Evolutionary conservation across 2,888 invertebrate genomes (phyloP).

Genomic region (Athalia rosae): DNA sequence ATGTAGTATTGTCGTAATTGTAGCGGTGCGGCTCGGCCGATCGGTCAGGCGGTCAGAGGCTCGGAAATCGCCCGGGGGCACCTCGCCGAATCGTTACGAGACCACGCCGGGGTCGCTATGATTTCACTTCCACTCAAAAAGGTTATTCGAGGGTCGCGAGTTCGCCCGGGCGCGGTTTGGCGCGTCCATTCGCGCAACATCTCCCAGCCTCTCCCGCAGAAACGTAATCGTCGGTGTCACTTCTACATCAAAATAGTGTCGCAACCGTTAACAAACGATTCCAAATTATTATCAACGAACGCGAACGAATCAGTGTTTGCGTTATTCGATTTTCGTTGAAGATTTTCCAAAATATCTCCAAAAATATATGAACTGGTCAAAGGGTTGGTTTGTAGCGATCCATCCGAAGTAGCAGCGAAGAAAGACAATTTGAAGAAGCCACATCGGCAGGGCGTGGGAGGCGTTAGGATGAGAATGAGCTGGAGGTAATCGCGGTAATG

Average conservation of each 20-base stretch:
- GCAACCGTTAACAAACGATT: no score
- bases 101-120: background rate
- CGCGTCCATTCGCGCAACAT: background rate
- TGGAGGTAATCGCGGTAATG: constrained; percentile 65
- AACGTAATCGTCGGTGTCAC: background rate
- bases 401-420: background rate
- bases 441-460: background rate
- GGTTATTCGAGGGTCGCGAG: constrained; percentile 1
- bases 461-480: constrained; percentile 53
- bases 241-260: no score
- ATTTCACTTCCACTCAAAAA: constrained; percentile 28
- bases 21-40: background rate
- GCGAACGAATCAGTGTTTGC: no score
- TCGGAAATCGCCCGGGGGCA: constrained; percentile 28
- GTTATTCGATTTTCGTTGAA: no score
- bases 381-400: no score
- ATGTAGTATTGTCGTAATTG: constrained; percentile 42
- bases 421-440: background rate
- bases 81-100: constrained; percentile 27
- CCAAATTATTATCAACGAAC: no score
- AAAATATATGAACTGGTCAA: no score
- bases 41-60: constrained; percentile 20
- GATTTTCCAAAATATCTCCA: no score
- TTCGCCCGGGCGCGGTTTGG: constrained; percentile 3
- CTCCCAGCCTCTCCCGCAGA: background rate